Conservation (phyloP, 2,888 invertebrate genomes). For the Noctua pronuba region DNA sequence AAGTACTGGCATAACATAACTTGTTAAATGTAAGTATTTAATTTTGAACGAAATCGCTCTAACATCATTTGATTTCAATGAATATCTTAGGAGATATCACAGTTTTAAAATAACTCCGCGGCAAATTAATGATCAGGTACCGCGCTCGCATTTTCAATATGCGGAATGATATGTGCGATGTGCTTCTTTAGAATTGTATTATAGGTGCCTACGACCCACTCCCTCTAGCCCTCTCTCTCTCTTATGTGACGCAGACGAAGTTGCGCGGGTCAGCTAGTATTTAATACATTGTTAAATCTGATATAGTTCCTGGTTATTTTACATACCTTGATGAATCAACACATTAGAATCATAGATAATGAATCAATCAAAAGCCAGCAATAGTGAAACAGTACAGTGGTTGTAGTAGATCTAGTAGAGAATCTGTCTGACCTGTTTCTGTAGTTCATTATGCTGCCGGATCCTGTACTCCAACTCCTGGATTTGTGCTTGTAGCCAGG, state of each 20-base stretch:
- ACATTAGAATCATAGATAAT: background rate
- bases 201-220: no score
- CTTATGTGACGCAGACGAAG: no score
- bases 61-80: no score
- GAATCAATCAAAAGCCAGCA: constrained; percentile 2
- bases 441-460: constrained; percentile 95
- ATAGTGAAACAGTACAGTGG: background rate
- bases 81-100: no score
- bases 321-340: background rate
- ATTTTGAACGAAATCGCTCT: no score
- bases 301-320: background rate
- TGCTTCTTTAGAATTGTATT: no score
- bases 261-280: no score
- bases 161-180: no score
- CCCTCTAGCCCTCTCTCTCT: no score
- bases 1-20: background rate
- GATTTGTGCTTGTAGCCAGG: constrained; percentile 98
- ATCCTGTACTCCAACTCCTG: constrained; percentile 97
- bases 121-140: no score
- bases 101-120: no score
- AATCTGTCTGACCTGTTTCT: constrained; percentile 88
- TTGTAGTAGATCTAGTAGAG: background rate
- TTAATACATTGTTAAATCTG: background rate
- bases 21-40: background rate
- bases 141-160: no score